phyloP scores from a whole-genome alignment of 2,888 invertebrate genomes.

The Drosophila cracens region DNA sequence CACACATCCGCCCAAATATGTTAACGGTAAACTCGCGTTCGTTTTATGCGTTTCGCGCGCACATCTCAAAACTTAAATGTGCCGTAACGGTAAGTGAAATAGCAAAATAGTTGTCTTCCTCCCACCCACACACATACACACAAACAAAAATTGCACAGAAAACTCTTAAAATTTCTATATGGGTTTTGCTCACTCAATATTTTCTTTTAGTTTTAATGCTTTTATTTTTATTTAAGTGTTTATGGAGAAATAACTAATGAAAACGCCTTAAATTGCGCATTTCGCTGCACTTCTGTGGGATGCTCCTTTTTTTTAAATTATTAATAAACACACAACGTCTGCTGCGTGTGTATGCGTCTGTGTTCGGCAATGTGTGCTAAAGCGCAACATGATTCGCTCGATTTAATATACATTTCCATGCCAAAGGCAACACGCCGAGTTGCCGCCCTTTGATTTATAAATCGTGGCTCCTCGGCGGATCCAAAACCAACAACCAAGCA shows the following conservation, averaged over 20 bases:
- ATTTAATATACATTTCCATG: constrained; percentile 84
- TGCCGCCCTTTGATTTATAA: constrained; percentile 81
- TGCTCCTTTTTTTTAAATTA: constrained; percentile 50
- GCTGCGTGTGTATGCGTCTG: constrained; percentile 20
- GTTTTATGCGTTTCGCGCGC: constrained; percentile 80
- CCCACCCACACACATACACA: constrained; percentile 6
- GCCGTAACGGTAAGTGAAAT: constrained; percentile 79
- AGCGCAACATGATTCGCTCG: constrained; percentile 83
- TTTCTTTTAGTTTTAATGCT: constrained; percentile 67
- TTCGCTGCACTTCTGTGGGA: constrained; percentile 48
- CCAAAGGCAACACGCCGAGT: constrained; percentile 78
- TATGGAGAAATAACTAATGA: constrained; percentile 80
- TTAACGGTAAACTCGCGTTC: constrained; percentile 79
- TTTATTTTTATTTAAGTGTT: constrained; percentile 78
- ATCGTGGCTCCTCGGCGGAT: constrained; percentile 52
- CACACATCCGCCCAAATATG: constrained; percentile 60
- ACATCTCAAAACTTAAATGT: constrained; percentile 80
- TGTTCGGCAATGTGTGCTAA: constrained; percentile 66
- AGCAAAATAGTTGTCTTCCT: constrained; percentile 58
- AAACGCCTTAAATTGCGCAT: constrained; percentile 73
- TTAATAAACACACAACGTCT: constrained; percentile 65
- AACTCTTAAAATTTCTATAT: constrained; percentile 61
- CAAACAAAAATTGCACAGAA: constrained; percentile 57
- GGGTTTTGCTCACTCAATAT: constrained; percentile 18
- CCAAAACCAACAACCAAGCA: constrained; percentile 31